Base-by-base conservation (phyloP, 2,797 vertebrate species). In the Agapornis canus region DNA sequence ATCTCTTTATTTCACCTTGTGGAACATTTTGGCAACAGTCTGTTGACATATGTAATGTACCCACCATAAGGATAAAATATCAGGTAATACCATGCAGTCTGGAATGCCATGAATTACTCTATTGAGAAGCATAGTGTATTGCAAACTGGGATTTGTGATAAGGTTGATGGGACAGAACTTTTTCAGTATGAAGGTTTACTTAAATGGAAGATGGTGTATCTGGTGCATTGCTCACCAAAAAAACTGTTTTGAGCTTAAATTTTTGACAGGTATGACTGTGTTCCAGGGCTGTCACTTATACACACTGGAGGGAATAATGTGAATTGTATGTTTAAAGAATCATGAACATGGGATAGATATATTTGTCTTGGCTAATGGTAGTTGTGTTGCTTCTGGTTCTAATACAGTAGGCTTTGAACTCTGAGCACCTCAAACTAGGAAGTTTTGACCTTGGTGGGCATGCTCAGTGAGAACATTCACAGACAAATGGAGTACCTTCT, bases 61-160 rank as follows among this genome's bases (percentile, higher is more conserved):
- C 18, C 8, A 17, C 27, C 59, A 13, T 25, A 73, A 39, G 0
- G 1, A 48, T 54, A 49, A 72, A 66, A 14, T 54, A 42, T 63
- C 21, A 56, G n/a, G 3, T 31, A 56, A 49, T 56, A 31, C 4
- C 3, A 11, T 69, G 23, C 11, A 59, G 37, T 60, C 35, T 88
- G 40, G 6, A 79, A 45, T 71, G 42, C 9, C 42, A 63, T 86
- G 48, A 72, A 47, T 59, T 66, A 19, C 5, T 78, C 11, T 37
- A 39, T 11, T 78, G 75, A 54, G 8, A 60, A 47, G 22, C 18
- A 22, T 6, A 0, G 0, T 82, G 29, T 26, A 10, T 60, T 94
- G 37, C 21, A 42, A 32, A 35, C 16, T 81, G 26, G 27, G 40
- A 29, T 10, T 43, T 40, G 16, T 42, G 72, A 43, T 81, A 11